phyloP scores from a whole-genome alignment of 2,113 vertebrate genomes.

The Epinephelus fuscoguttatus region DNA sequence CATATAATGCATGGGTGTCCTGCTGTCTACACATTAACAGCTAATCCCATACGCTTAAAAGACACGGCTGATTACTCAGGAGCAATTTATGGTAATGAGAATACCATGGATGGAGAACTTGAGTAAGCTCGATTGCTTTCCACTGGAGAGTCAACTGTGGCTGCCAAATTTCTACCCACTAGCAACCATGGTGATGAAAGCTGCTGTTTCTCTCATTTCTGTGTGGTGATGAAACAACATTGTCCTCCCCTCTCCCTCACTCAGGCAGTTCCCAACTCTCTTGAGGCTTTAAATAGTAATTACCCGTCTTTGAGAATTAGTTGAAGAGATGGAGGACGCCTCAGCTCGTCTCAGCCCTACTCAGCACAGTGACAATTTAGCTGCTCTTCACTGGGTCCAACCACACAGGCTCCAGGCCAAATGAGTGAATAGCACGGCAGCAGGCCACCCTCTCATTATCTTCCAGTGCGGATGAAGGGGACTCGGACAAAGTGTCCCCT shows the following conservation, averaged over 20 bases:
- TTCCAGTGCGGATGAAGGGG: neutral
- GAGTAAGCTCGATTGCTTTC: conserved; percentile 24
- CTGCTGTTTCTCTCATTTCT: conserved; percentile 34
- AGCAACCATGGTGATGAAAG: conserved; percentile 52
- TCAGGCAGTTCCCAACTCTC: conserved; percentile 31
- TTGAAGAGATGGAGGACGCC: conserved; percentile 16
- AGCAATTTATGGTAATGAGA: conserved; percentile 41
- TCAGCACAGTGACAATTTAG: conserved; percentile 39
- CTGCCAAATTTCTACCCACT: conserved; percentile 28
- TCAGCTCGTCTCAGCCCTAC: neutral
- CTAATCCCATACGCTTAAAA: conserved; percentile 50
- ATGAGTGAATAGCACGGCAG: conserved; percentile 45
- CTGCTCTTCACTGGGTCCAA: conserved; percentile 20
- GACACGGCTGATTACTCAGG: conserved; percentile 29
- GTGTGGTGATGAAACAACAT: conserved; percentile 33
- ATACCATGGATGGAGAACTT: conserved; percentile 37
- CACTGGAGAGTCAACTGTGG: neutral
- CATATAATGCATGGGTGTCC: conserved; percentile 50
- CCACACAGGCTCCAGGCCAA: conserved; percentile 40
- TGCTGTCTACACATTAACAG: conserved; percentile 43
- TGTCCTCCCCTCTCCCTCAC: conserved; percentile 1
- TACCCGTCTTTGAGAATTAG: conserved; percentile 46
- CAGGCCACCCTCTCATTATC: conserved; percentile 53
- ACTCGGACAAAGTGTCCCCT: conserved; percentile 25
- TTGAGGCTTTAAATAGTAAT: conserved; percentile 62